Conservation (phyloP, 2,113 vertebrate genomes). For the Indicator maculatus region DNA sequence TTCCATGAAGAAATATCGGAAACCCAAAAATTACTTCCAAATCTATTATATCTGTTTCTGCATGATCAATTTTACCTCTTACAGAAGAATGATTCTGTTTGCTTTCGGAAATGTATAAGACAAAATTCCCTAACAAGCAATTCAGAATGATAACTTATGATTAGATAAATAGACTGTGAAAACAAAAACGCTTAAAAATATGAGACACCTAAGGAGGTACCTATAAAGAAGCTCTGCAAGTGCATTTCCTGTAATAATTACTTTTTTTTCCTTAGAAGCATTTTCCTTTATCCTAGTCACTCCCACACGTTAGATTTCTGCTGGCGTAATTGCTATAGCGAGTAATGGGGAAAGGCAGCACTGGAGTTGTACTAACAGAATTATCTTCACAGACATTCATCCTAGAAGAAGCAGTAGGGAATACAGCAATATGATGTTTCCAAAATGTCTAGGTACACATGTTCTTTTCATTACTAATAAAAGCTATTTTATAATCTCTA, state of each 20-base stretch:
- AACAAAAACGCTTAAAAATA: not conserved
- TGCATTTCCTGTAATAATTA: not conserved
- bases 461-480: not conserved
- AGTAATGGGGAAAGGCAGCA: not conserved
- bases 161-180: not conserved
- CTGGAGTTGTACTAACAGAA: not conserved
- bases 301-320: not conserved
- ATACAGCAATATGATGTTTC: not conserved
- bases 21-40: not conserved
- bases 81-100: not conserved
- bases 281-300: not conserved
- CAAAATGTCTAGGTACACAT: not conserved
- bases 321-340: not conserved
- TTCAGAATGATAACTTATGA: not conserved
- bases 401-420: not conserved
- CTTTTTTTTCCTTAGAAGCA: not conserved
- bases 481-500: not conserved
- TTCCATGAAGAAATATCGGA: not conserved
- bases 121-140: not conserved
- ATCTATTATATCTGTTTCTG: not conserved
- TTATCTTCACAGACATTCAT: not conserved
- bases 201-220: not conserved
- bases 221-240: not conserved
- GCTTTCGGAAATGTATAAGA: not conserved
- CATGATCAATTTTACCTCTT: not conserved